Evolutionary conservation across 53 echinoderm and acorn worm genomes (phyloP).

Genomic region (Stichopus horrens): DNA sequence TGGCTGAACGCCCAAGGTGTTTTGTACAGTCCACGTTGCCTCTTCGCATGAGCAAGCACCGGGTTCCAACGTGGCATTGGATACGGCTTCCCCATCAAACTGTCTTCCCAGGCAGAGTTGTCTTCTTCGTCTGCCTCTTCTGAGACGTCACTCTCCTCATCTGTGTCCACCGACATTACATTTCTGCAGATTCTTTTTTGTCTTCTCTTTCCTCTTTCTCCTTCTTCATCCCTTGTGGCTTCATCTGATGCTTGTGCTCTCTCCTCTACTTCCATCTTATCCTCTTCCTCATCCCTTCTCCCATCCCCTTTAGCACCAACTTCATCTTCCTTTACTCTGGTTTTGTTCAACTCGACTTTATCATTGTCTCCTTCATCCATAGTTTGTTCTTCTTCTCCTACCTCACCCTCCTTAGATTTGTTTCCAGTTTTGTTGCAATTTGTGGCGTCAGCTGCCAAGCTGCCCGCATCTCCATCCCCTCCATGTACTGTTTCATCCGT

Average conservation of each 20-base stretch:
- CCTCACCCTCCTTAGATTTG: background rate
- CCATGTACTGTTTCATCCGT: background rate
- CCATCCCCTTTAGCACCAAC: background rate
- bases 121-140: slow-evolving; percentile 4
- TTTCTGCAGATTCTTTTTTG: background rate
- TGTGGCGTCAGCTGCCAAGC: background rate
- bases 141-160: slow-evolving; percentile 1
- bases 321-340: background rate
- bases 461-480: background rate
- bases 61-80: slow-evolving; percentile 75
- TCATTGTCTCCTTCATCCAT: background rate
- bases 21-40: slow-evolving; percentile 66
- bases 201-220: background rate
- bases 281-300: background rate
- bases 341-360: background rate
- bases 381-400: background rate
- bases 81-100: slow-evolving; percentile 63
- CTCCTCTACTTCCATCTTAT: background rate
- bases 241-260: background rate
- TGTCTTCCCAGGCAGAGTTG: slow-evolving; percentile 67
- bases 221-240: too few species aligned
- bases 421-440: background rate
- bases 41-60: slow-evolving; percentile 56
- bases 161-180: background rate
- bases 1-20: slow-evolving; percentile 52